phyloP scores from a whole-genome alignment of 2,888 invertebrate species.

The Sipha maydis region DNA sequence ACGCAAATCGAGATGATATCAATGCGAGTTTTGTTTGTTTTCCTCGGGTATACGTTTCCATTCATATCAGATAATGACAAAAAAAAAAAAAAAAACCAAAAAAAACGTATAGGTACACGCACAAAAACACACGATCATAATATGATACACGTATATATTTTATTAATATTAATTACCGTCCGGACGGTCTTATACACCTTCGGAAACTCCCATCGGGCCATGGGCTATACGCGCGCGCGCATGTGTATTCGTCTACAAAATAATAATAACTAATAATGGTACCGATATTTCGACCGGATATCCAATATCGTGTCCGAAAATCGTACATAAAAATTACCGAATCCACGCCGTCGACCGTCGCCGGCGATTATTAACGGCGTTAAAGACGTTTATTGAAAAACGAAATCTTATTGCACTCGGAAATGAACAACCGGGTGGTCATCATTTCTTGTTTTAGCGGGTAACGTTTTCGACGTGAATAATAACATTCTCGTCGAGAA shows the following conservation, averaged over 20 bases:
- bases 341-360: conserved; percentile 6
- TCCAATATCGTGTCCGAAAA: conserved; percentile 52
- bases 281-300: conserved; percentile 41
- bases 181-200: conserved; percentile 29
- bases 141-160: background rate
- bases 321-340: conserved; percentile 2
- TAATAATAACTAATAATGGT: conserved; percentile 39
- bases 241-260: conserved; percentile 4
- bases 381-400: conserved; percentile 23
- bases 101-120: too few relatives aligned
- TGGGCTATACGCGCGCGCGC: background rate
- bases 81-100: background rate
- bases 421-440: conserved; percentile 31
- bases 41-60: conserved; percentile 22
- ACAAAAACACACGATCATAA: too few relatives aligned
- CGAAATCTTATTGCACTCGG: too few relatives aligned
- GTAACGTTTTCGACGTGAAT: background rate
- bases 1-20: conserved; percentile 59
- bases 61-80: conserved; percentile 56
- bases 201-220: conserved; percentile 48
- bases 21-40: conserved; percentile 59
- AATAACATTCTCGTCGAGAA: background rate
- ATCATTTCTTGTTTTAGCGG: background rate
- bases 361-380: background rate
- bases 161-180: conserved; percentile 58